Evolutionary conservation across 2,113 vertebrate genomes (phyloP).

Genomic region (Pycnonotus jocosus): DNA sequence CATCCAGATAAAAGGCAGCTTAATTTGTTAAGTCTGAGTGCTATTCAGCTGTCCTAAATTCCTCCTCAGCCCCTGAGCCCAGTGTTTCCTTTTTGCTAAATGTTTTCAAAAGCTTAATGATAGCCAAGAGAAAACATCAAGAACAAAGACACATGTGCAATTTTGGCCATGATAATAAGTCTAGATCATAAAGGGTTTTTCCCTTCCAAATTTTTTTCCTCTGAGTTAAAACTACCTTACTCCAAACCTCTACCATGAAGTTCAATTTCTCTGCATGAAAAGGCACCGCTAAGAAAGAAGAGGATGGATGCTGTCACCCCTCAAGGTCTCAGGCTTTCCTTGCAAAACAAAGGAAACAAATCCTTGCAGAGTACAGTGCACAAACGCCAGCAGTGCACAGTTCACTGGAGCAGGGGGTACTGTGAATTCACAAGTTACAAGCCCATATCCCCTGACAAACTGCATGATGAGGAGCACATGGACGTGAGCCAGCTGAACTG

Average conservation of each 20-base stretch:
- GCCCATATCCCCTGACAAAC: neutral
- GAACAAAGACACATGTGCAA: neutral
- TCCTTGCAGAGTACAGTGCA: fast-evolving
- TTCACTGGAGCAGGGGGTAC: neutral
- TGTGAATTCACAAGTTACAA: neutral
- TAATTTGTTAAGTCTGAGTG: neutral
- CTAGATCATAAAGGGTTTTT: neutral
- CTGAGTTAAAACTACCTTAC: neutral
- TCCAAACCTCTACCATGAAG: neutral
- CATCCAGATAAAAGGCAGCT: neutral
- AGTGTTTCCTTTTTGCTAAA: neutral
- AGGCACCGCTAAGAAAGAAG: neutral
- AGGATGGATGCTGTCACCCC: neutral
- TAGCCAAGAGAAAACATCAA: neutral
- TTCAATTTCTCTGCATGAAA: neutral
- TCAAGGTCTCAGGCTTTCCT: neutral
- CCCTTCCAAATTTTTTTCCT: neutral
- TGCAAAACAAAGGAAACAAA: neutral
- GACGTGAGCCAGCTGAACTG: neutral
- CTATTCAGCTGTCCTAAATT: constrained; percentile 23
- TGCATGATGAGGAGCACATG: neutral
- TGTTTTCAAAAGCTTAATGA: neutral
- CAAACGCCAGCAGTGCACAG: neutral
- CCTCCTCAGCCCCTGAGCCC: neutral
- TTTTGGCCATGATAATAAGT: neutral